These are phyloP conservation scores for Prochilodus magdalenae DNA, from an alignment of 2,113 vertebrate genomes.

Conservation along the genomic window DNA sequence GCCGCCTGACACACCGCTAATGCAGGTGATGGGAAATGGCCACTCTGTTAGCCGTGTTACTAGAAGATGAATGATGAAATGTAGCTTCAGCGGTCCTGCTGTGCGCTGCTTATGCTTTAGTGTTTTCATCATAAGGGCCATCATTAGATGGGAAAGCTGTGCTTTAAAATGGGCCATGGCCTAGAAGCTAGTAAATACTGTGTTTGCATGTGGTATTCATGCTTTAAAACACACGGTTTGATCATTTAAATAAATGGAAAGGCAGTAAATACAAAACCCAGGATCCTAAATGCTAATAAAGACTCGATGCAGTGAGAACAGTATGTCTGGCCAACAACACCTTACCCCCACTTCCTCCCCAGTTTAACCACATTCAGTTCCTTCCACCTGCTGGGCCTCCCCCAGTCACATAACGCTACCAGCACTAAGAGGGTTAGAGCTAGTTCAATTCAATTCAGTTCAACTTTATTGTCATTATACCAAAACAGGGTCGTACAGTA, in stretches of 20 bases:
- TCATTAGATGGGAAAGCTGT: not conserved
- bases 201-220: not conserved
- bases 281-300: no score
- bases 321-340: no score
- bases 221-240: not conserved
- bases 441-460: no score
- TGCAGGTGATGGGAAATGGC: conserved; percentile 28
- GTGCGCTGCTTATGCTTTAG: conserved; percentile 6
- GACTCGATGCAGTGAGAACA: no score
- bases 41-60: conserved; percentile 23
- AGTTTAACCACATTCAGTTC: no score
- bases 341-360: no score
- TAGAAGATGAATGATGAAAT: conserved; percentile 15
- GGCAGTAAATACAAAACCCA: not conserved
- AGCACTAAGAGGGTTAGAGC: no score
- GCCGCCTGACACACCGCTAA: conserved; percentile 1
- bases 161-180: not conserved
- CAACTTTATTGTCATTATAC: no score
- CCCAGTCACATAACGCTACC: no score
- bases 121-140: not conserved
- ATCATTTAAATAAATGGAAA: not conserved
- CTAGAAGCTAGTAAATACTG: no score
- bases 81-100: not conserved
- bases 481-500: no score
- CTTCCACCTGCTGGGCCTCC: no score